These are phyloP conservation scores for Ceuthmochares aereus DNA, from an alignment of 2,113 vertebrate genomes.

Conservation along the genomic window DNA sequence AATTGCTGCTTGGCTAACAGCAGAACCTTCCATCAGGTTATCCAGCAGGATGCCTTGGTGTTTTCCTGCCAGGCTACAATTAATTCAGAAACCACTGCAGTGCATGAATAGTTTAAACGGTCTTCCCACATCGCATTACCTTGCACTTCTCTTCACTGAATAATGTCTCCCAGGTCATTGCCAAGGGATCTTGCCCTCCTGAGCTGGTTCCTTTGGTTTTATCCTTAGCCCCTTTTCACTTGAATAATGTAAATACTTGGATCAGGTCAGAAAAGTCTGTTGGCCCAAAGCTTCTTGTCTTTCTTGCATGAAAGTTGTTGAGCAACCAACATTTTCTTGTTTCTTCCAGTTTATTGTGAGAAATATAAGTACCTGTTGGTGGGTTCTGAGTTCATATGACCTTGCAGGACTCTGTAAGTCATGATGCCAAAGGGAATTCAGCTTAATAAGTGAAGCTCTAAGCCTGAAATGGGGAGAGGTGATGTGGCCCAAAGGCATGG, in stretches of 20 bases:
- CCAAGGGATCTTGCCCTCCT: background rate
- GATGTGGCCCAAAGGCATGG: background rate
- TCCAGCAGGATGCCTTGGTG: slow-evolving; percentile 54
- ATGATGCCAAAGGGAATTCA: background rate
- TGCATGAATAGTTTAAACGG: slow-evolving; percentile 49
- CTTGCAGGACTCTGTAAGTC: rapidly evolving
- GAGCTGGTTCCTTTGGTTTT: background rate
- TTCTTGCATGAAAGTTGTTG: background rate
- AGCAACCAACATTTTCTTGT: background rate
- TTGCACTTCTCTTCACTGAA: slow-evolving; percentile 34
- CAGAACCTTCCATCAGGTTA: slow-evolving; percentile 62
- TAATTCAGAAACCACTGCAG: slow-evolving; percentile 66
- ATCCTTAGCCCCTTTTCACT: background rate
- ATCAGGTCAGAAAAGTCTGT: background rate
- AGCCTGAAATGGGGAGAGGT: background rate
- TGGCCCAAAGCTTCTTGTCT: background rate
- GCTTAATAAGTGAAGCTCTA: background rate
- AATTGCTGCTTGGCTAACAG: slow-evolving; percentile 54
- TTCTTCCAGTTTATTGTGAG: background rate
- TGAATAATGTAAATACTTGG: background rate
- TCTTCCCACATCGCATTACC: background rate
- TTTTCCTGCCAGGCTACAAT: slow-evolving; percentile 67
- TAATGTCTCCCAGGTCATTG: background rate
- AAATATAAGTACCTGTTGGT: rapidly evolving
- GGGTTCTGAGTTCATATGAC: background rate